Percentiles rank a stretch among this genome's conserved stretches.
These are phyloP conservation scores for Monopis laevigella DNA, from an alignment of 2,888 invertebrate genomes.

Conservation along the genomic window DNA sequence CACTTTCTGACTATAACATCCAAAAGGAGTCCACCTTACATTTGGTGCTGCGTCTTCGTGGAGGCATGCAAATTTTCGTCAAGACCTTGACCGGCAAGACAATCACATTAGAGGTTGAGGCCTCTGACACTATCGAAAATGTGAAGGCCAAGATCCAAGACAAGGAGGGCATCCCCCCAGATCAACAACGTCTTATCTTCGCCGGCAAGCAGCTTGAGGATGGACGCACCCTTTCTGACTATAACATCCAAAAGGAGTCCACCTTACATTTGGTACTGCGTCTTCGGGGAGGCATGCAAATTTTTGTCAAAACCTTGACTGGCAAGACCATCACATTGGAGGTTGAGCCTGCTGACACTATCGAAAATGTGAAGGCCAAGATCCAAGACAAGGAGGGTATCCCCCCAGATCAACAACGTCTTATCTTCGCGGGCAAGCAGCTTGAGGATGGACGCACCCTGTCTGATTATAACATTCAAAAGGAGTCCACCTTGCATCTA, in stretches of 20 bases:
- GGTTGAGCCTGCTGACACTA: constrained; percentile 39
- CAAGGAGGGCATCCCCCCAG: constrained; percentile 44
- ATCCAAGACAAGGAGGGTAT: constrained; percentile 48
- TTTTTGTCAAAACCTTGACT: constrained; percentile 41
- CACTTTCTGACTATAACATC: constrained; percentile 14
- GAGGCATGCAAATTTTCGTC: constrained; percentile 20
- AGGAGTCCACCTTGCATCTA: constrained; percentile 39
- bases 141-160: constrained; percentile 46
- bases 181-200: constrained; percentile 41
- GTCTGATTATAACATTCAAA: constrained; percentile 43
- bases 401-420: constrained; percentile 41
- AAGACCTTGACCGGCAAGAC: constrained; percentile 20
- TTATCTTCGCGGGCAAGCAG: constrained; percentile 44
- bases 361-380: constrained; percentile 43
- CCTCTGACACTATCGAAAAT: constrained; percentile 38
- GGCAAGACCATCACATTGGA: constrained; percentile 42
- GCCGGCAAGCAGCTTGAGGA: constrained; percentile 47
- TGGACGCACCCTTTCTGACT: constrained; percentile 45
- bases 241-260: constrained; percentile 49
- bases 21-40: constrained; percentile 15
- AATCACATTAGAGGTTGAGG: constrained; percentile 18
- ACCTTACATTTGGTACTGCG: constrained; percentile 43
- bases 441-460: constrained; percentile 41
- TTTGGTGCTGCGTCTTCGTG: constrained; percentile 16
- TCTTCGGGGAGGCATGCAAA: constrained; percentile 46